These are phyloP conservation scores for Camptogramma bilineatum DNA, from an alignment of 2,888 invertebrate species.

Conservation along the genomic window DNA sequence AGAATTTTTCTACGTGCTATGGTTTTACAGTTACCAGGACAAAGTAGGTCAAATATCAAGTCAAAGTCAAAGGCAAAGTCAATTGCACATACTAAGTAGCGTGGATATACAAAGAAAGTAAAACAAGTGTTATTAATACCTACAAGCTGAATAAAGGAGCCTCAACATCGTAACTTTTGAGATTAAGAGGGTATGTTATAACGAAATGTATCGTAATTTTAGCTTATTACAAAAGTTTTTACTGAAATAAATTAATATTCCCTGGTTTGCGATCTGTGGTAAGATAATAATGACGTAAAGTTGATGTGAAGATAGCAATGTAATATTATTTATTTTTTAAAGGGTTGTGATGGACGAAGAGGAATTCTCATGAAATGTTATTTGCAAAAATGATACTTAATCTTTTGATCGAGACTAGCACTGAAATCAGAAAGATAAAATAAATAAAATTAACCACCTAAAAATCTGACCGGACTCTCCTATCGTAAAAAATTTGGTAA, in stretches of 20 bases:
- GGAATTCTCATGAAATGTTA: no score
- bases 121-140: constrained; percentile 16
- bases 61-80: no score
- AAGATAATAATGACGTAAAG: background rate
- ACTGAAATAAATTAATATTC: background rate
- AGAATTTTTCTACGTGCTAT: no score
- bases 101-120: constrained; percentile 5
- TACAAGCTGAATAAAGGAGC: constrained; percentile 23
- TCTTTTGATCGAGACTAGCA: no score
- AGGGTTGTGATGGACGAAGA: no score
- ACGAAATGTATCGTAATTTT: constrained; percentile 15
- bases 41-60: no score
- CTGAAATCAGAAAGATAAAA: no score
- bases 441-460: no score
- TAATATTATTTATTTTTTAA: background rate
- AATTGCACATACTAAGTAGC: background rate
- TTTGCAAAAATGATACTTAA: no score
- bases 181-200: constrained; percentile 10
- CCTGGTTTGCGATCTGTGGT: background rate
- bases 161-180: constrained; percentile 15
- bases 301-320: background rate
- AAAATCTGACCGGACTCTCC: no score
- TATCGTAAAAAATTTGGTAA: no score
- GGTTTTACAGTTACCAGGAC: no score
- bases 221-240: constrained; percentile 14